Base-by-base conservation (phyloP, 2,113 vertebrate genomes). In the Spheniscus mendiculus region DNA sequence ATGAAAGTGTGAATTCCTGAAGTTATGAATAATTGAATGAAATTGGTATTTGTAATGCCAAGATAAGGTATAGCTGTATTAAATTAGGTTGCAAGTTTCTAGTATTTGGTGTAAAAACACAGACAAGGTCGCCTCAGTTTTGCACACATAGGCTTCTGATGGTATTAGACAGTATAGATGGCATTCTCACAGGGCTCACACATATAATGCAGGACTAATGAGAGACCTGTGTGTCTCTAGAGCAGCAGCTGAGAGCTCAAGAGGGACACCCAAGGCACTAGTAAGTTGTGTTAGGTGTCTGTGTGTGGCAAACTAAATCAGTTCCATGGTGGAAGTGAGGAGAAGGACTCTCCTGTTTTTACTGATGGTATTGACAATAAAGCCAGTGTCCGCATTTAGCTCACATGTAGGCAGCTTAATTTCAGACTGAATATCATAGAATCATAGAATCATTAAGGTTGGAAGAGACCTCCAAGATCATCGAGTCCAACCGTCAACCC, bases 361-460 rank as follows among this genome's bases (percentile, higher is more conserved):
- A 52, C 36, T 34, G 27, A 25, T 25, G 10, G n/a, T 34, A 47
- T 42, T 61, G 22, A 5, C 40, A 79, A 49, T 16, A 63, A 38
- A 74, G 16, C 4, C 20, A 13, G 9, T 21, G 13, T 25, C 6
- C 2, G 1, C 42, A 32, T 63, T 76, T 70, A 63, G 5, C 16
- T 90, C 1, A 0, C 0, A 0, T 14, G 27, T 49, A 56, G 20
- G 69, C 16, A 76, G 25, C 25, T 65, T 74, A 44, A 63, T 58
- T 9, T 45, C 13, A 81, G 25, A 52, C 34, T 52, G 42, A 70
- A 52, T 56, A 10, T n/a, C n/a, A n/a, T n/a, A n/a, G n/a, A n/a
- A n/a, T n/a, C n/a, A n/a, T n/a, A n/a, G n/a, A n/a, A n/a, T n/a
- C n/a, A n/a, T n/a, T n/a, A n/a, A n/a, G n/a, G n/a, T n/a, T n/a